Percentiles rank a stretch among this genome's conserved stretches.
phyloP scores from a whole-genome alignment of 37 sponge, comb jelly and placozoan species.

The Beroe ovata region DNA sequence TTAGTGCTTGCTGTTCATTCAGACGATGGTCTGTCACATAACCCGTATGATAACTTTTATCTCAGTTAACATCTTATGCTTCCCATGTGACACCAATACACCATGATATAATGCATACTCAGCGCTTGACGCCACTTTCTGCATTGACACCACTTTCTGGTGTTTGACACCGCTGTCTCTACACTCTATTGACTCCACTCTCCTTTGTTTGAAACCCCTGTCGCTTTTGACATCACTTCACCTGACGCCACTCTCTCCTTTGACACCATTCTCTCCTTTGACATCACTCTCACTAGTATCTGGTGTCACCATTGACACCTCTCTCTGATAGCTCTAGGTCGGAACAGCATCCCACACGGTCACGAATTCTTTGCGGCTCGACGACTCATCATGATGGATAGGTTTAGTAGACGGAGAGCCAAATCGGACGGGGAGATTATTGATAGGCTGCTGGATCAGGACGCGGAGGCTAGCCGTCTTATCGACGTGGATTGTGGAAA shows the following conservation, averaged over 20 bases:
- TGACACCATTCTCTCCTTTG: not conserved
- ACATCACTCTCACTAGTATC: not conserved
- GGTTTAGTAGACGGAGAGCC: not conserved
- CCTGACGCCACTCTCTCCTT: not conserved
- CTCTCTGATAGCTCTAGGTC: not conserved
- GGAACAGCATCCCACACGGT: not conserved
- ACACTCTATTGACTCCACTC: not conserved
- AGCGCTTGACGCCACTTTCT: no score
- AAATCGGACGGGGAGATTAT: not conserved
- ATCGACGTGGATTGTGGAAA: not conserved
- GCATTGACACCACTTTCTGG: no score
- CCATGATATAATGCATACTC: no score
- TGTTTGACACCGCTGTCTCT: no score
- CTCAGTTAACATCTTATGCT: no score
- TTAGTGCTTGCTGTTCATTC: no score
- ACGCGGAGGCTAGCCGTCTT: not conserved
- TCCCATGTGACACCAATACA: no score
- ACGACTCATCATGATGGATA: not conserved
- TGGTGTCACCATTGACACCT: not conserved
- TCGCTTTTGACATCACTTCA: not conserved
- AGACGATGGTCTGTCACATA: no score
- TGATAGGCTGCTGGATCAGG: not conserved
- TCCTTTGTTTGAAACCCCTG: not conserved
- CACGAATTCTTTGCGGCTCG: not conserved
- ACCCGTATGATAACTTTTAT: no score